A percentile compares a stretch with the other conserved stretches of the same genome.
These are phyloP conservation scores for Agapostemon virescens DNA, from an alignment of 2,888 invertebrate species.

Conservation along the genomic window DNA sequence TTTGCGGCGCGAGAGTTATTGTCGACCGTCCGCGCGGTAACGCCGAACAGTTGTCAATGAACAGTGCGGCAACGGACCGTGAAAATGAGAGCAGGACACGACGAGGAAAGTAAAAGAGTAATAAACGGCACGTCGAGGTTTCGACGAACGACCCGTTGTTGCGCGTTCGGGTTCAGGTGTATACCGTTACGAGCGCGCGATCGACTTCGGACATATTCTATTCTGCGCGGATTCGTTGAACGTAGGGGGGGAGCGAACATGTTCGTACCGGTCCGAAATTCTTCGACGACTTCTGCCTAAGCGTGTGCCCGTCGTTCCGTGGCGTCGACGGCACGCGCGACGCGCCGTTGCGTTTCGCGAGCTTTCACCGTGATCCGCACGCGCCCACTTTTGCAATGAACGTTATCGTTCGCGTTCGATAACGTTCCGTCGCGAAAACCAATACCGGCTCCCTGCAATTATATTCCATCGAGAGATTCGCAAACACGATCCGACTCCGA, in stretches of 20 bases:
- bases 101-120: constrained; percentile 49
- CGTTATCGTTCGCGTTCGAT: constrained; percentile 64
- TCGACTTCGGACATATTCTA: constrained; percentile 33
- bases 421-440: constrained; percentile 48
- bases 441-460: constrained; percentile 23
- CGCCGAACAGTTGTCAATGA: constrained; percentile 33
- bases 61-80: constrained; percentile 31
- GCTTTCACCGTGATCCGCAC: constrained; percentile 62
- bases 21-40: constrained; percentile 2
- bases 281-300: constrained; percentile 49
- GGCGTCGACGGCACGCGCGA: constrained; percentile 51
- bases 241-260: background rate
- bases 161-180: constrained; percentile 30
- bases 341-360: constrained; percentile 38
- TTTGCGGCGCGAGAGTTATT: background rate
- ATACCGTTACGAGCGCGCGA: constrained; percentile 44
- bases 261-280: background rate
- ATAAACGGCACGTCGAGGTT: constrained; percentile 28
- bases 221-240: background rate
- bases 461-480: constrained; percentile 6
- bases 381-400: constrained; percentile 55
- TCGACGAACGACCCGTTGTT: constrained; percentile 28
- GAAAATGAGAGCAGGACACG: constrained; percentile 37
- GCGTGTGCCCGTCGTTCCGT: constrained; percentile 44
- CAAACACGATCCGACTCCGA: background rate